phyloP scores from a whole-genome alignment of 2,888 invertebrate species.

The Drosophila ezoana region DNA sequence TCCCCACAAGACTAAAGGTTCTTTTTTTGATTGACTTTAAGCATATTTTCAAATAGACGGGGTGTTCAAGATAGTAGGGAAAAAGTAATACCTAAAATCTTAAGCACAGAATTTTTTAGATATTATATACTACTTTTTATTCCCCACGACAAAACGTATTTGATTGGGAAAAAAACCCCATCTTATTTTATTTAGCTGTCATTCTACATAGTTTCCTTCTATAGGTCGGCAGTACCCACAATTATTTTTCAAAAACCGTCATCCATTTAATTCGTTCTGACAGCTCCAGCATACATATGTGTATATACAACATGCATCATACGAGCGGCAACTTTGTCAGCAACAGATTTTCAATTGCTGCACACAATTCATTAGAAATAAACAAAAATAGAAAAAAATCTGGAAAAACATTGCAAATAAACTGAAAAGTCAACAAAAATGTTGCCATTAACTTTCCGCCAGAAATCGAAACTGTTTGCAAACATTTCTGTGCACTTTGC shows the following conservation, averaged over 20 bases:
- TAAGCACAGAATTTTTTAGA: too few relatives aligned
- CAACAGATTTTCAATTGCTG: constrained; percentile 72
- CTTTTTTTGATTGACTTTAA: too few relatives aligned
- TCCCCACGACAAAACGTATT: too few relatives aligned
- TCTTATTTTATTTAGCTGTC: neutral
- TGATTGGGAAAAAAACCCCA: too few relatives aligned
- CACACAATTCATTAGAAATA: constrained; percentile 53
- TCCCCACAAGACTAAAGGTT: too few relatives aligned
- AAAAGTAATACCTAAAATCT: too few relatives aligned
- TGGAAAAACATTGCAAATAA: constrained; percentile 57
- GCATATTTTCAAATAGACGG: too few relatives aligned
- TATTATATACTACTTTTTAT: too few relatives aligned
- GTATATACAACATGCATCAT: constrained; percentile 42
- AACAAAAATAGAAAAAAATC: constrained; percentile 9
- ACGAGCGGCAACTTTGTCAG: constrained; percentile 65
- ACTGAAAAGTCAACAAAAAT: constrained; percentile 74
- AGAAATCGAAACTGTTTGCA: constrained; percentile 74
- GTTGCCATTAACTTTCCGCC: constrained; percentile 70
- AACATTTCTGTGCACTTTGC: constrained; percentile 71
- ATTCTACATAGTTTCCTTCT: neutral
- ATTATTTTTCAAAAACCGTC: neutral
- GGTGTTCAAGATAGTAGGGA: too few relatives aligned
- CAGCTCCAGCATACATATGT: neutral
- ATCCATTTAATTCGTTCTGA: neutral
- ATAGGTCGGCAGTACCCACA: neutral